Percentiles rank a stretch among this genome's conserved stretches.
These are phyloP conservation scores for Siderastrea radians DNA, from an alignment of 92 coral and sea anemone species.

Conservation along the genomic window DNA sequence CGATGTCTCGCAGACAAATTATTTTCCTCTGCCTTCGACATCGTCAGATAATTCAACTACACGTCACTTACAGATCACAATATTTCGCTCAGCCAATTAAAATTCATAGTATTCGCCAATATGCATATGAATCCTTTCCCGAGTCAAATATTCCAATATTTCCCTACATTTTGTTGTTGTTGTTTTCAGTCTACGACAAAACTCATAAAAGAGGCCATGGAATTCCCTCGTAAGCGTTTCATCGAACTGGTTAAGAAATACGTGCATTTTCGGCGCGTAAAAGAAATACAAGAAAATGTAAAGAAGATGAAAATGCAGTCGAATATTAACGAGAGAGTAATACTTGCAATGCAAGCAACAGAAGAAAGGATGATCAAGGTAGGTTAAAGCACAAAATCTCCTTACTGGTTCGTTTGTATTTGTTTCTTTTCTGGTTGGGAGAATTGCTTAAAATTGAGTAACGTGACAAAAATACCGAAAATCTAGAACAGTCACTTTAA, in stretches of 20 bases:
- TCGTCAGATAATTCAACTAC: too few relatives aligned
- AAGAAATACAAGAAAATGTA: constrained; percentile 83
- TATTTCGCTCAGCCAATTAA: too few relatives aligned
- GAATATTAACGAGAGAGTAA: constrained; percentile 63
- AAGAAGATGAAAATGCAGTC: constrained; percentile 63
- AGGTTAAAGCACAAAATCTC: neutral
- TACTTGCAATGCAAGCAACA: constrained; percentile 68
- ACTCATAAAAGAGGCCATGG: constrained; percentile 86
- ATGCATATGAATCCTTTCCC: neutral
- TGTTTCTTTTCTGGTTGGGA: neutral
- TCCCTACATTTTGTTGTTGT: neutral
- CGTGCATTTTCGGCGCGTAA: constrained; percentile 71
- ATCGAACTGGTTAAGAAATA: constrained; percentile 83
- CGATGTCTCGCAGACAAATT: too few relatives aligned
- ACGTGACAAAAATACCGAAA: too few relatives aligned
- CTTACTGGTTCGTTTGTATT: too few relatives aligned
- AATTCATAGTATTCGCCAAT: too few relatives aligned
- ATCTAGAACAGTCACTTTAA: too few relatives aligned
- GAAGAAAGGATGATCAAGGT: constrained; percentile 84
- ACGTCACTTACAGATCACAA: too few relatives aligned
- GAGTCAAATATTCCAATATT: neutral
- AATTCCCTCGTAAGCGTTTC: constrained; percentile 82
- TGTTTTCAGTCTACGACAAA: constrained; percentile 74
- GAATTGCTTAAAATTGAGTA: neutral
- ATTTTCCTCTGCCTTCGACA: too few relatives aligned